Percentiles rank a stretch among this genome's conserved stretches.
Conservation (phyloP, 2,888 invertebrate genomes). For the Tachina grossa region DNA sequence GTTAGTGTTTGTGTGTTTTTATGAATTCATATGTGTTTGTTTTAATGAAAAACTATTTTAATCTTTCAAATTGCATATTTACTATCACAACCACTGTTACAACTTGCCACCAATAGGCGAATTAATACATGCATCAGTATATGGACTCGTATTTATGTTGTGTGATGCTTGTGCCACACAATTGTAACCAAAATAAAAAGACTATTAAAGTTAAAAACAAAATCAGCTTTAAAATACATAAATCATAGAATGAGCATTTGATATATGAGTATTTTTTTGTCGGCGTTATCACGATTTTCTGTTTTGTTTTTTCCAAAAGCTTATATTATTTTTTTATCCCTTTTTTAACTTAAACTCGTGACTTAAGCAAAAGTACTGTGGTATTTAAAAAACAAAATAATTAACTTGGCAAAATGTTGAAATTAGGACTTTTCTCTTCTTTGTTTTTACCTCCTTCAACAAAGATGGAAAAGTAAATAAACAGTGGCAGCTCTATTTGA, state of each 20-base stretch:
- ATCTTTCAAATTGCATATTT: slow-evolving; percentile 60
- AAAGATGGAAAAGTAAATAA: too few species aligned
- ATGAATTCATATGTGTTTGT: slow-evolving; percentile 26
- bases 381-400: slow-evolving; percentile 25
- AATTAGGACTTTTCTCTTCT: background rate
- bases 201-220: slow-evolving; percentile 63
- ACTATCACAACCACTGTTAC: slow-evolving; percentile 35
- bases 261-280: slow-evolving; percentile 68
- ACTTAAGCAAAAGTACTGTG: slow-evolving; percentile 53
- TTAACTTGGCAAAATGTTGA: slow-evolving; percentile 3
- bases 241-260: slow-evolving; percentile 70
- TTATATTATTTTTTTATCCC: slow-evolving; percentile 43
- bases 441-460: background rate
- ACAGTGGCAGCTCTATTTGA: too few species aligned
- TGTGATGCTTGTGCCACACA: background rate
- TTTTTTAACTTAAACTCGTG: slow-evolving; percentile 47
- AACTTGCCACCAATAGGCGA: slow-evolving; percentile 19
- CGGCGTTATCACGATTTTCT: slow-evolving; percentile 51
- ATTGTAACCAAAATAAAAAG: background rate
- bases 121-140: background rate
- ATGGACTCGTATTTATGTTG: background rate
- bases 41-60: slow-evolving; percentile 63
- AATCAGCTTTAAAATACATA: slow-evolving; percentile 71
- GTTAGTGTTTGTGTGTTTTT: slow-evolving; percentile 1
- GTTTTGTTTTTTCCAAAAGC: slow-evolving; percentile 5